Evolutionary conservation across 1,140 invertebrate genomes (phyloP), one percentile per base, ranked within the genome.

Genomic region (Leptopilina boulardi): DNA sequence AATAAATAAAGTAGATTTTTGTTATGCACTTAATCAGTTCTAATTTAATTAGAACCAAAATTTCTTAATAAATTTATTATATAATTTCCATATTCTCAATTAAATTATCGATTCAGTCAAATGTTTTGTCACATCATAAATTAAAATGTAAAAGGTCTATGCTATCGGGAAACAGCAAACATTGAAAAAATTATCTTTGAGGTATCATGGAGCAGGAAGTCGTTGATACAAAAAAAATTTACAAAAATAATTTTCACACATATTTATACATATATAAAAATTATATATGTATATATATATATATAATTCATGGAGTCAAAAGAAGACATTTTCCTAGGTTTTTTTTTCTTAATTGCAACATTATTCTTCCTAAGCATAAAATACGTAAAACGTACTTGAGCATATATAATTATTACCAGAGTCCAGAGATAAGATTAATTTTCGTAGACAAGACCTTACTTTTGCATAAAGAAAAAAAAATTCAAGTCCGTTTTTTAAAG

Each of bases 81-180:
- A n/a, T n/a, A 54, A 26, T 71, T 78, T 72, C 2, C 30, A 73
- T 19, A 26, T 70, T 73, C 18, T 34, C 44, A 5, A 26, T 54
- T 26, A 11, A 30, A 74, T 38, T 3, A 15, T 15, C 1, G 9
- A 30, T n/a, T n/a, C n/a, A n/a, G n/a, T n/a, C n/a, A n/a, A 41
- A 80, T 86, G 85, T 84, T 89, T 89, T 88, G 86, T 83, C 86
- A 89, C 78, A 87, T 87, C 86, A 84, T 80, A 66, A 70, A 80
- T 79, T 87, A 85, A 85, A 38, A 86, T 83, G 72, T 87, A 84
- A 85, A 84, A 78, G 83, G 83, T 84, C 88, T 90, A 91, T 87
- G 85, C 87, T 89, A 89, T 88, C 83, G 80, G 85, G 85, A 87
- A 59, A 91, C 89, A 89, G 83, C 87, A 86, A 90, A 91, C 87